phyloP scores from a whole-genome alignment of 2,113 vertebrate species.

The Syngnathus floridae region DNA sequence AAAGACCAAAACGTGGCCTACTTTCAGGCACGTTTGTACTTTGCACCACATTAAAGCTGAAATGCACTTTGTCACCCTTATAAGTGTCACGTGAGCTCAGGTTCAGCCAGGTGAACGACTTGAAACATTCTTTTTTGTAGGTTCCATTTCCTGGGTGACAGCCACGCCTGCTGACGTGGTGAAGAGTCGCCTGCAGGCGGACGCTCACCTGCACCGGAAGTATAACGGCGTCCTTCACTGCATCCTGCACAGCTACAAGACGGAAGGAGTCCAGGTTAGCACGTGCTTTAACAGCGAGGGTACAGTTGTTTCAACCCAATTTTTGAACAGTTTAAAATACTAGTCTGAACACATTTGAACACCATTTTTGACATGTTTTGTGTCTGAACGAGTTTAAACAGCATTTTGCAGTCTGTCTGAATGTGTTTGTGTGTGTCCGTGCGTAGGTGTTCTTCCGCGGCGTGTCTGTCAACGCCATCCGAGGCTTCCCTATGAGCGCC shows the following conservation, averaged over 20 bases:
- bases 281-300: too few relatives aligned
- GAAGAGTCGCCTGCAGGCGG: conserved; percentile 93
- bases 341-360: too few relatives aligned
- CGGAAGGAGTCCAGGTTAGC: conserved; percentile 85
- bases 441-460: conserved; percentile 92
- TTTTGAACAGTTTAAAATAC: too few relatives aligned
- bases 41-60: background rate
- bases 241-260: conserved; percentile 83
- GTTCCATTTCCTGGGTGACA: conserved; percentile 89
- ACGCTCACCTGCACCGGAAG: conserved; percentile 80
- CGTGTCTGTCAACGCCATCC: conserved; percentile 77
- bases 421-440: background rate
- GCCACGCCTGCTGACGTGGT: conserved; percentile 91
- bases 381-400: too few relatives aligned
- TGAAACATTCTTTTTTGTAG: conserved; percentile 57
- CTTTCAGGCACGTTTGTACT: background rate
- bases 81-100: background rate
- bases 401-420: too few relatives aligned
- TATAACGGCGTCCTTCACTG: conserved; percentile 87
- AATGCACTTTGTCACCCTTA: background rate
- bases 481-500: conserved; percentile 91
- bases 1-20: background rate
- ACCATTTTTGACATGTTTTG: too few relatives aligned
- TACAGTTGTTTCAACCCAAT: too few relatives aligned
- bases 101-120: background rate